Evolutionary conservation across 2,888 invertebrate species (phyloP).

Genomic region (Xestia c-nigrum): DNA sequence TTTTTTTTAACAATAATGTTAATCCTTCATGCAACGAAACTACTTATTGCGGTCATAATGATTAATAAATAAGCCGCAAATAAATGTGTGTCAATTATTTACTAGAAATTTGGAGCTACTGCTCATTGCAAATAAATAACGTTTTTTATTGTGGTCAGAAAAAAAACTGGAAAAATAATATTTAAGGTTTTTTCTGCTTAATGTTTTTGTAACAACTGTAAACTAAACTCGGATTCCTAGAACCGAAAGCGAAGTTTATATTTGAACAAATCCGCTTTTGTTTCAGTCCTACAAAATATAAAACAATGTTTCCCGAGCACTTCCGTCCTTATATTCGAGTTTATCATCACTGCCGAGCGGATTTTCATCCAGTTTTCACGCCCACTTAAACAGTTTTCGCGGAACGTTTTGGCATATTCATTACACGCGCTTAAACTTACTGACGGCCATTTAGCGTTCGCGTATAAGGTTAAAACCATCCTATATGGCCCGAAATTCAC

Average conservation of each 20-base stretch:
- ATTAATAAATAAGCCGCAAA: slow-evolving; percentile 33
- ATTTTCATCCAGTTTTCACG: slow-evolving; percentile 51
- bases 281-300: slow-evolving; percentile 14
- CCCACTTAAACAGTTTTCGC: slow-evolving; percentile 55
- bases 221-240: not conserved
- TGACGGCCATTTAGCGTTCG: slow-evolving; percentile 34
- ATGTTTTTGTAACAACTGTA: not conserved
- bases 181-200: not conserved
- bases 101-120: slow-evolving; percentile 35
- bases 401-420: slow-evolving; percentile 54
- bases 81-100: slow-evolving; percentile 40
- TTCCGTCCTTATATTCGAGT: slow-evolving; percentile 30
- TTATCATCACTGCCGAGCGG: slow-evolving; percentile 38
- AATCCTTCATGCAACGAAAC: slow-evolving; percentile 25
- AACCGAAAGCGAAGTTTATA: not conserved
- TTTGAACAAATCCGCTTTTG: slow-evolving; percentile 2
- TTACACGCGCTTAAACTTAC: slow-evolving; percentile 47
- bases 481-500: not conserved
- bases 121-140: slow-evolving; percentile 24
- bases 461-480: slow-evolving; percentile 16
- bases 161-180: not conserved
- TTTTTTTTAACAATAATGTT: slow-evolving; percentile 26
- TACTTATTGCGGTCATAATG: slow-evolving; percentile 10
- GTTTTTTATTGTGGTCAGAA: not conserved
- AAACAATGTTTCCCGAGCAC: slow-evolving; percentile 26